Conservation (phyloP, 2,113 vertebrate genomes). For the Sceloporus tristichus region DNA sequence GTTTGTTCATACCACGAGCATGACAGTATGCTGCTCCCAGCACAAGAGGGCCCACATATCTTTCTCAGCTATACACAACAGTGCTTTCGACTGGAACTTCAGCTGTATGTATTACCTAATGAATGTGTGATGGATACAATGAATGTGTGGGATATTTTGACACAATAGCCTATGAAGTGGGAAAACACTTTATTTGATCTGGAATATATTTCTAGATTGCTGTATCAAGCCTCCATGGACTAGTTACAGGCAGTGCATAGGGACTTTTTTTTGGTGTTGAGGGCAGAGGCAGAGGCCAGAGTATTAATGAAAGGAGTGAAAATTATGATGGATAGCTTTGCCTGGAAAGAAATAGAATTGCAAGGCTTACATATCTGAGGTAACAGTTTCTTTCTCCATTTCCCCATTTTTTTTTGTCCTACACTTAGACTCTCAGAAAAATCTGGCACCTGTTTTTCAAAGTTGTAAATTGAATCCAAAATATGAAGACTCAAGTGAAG, state of each 20-base stretch:
- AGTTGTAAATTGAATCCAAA: conserved; percentile 53
- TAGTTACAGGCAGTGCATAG: not conserved
- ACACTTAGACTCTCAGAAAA: conserved; percentile 28
- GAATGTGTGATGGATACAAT: not conserved
- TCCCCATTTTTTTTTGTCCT: not conserved
- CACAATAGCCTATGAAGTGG: not conserved
- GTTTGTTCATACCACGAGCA: not conserved
- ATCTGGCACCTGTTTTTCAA: conserved; percentile 44
- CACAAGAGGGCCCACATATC: not conserved
- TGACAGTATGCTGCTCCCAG: no score
- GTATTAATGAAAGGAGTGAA: not conserved
- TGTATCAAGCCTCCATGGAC: not conserved
- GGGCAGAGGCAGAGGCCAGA: not conserved
- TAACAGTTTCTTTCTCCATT: conserved; percentile 15
- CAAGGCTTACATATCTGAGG: not conserved
- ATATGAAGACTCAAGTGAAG: conserved; percentile 39
- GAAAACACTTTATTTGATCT: not conserved
- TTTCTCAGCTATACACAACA: not conserved
- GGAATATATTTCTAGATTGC: not conserved
- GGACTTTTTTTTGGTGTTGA: not conserved
- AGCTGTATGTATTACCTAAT: not conserved
- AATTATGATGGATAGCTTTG: conserved; percentile 15
- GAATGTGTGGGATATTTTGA: not conserved
- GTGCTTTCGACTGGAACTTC: not conserved
- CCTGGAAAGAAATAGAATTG: conserved; percentile 41